A percentile compares a stretch with the other conserved stretches of the same genome.
Evolutionary conservation across 2,888 invertebrate species (phyloP).

Genomic region (Polydrusus cervinus): DNA sequence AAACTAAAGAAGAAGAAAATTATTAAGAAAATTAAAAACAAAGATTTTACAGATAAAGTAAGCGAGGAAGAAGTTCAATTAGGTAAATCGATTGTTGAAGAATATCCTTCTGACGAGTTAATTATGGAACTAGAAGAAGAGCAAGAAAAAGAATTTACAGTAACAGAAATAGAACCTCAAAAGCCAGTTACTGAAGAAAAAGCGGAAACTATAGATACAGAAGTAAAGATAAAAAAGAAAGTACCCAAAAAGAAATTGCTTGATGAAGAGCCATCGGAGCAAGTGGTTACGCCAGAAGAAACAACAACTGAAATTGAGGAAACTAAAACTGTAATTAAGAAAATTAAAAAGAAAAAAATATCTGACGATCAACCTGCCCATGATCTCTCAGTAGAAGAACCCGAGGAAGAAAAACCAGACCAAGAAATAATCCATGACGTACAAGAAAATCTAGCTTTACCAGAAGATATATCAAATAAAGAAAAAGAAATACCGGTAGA

Average conservation of each 20-base stretch:
- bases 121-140: constrained; percentile 59
- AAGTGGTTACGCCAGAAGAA: constrained; percentile 53
- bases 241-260: constrained; percentile 56
- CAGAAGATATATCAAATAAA: constrained; percentile 58
- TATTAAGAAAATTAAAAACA: constrained; percentile 60
- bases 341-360: constrained; percentile 63
- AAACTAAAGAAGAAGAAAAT: constrained; percentile 58
- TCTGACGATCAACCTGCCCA: constrained; percentile 6
- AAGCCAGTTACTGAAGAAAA: constrained; percentile 60
- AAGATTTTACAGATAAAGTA: constrained; percentile 56
- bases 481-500: constrained; percentile 52
- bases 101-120: constrained; percentile 62
- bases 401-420: constrained; percentile 36
- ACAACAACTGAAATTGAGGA: constrained; percentile 59
- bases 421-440: constrained; percentile 57
- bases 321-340: constrained; percentile 59
- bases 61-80: constrained; percentile 63
- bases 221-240: constrained; percentile 64
- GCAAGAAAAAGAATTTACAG: constrained; percentile 51
- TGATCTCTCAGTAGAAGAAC: constrained; percentile 47
- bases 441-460: constrained; percentile 54
- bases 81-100: constrained; percentile 58
- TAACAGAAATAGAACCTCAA: constrained; percentile 59
- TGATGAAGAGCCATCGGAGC: constrained; percentile 58
- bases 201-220: constrained; percentile 65